These are phyloP conservation scores for Diadema setosum DNA, from an alignment of 35 echinoderm and acorn worm species.

Conservation along the genomic window DNA sequence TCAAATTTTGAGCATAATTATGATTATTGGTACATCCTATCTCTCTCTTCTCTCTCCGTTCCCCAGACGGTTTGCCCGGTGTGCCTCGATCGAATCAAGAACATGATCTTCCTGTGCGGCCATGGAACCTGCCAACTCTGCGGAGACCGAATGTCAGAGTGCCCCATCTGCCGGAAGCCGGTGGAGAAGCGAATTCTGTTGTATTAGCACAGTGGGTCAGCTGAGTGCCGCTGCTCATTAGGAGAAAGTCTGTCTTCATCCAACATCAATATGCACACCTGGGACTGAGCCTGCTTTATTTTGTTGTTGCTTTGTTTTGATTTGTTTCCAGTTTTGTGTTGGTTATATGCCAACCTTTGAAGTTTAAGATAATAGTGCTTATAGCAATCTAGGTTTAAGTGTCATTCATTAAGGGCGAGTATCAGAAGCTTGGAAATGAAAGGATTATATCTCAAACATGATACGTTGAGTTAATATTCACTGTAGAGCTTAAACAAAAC, in stretches of 20 bases:
- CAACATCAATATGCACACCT: neutral
- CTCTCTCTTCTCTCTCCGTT: neutral
- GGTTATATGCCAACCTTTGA: no score
- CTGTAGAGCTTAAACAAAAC: no score
- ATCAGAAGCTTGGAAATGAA: no score
- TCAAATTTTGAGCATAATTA: no score
- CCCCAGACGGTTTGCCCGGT: slow-evolving; percentile 94
- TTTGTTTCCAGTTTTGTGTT: no score
- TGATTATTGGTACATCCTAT: neutral
- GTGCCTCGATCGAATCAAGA: slow-evolving; percentile 96
- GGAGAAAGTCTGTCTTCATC: neutral
- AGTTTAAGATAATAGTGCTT: no score
- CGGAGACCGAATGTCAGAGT: slow-evolving; percentile 98
- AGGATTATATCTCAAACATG: no score
- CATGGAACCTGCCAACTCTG: slow-evolving; percentile 97
- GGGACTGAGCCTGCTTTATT: neutral
- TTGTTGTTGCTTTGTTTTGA: neutral
- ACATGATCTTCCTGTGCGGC: slow-evolving; percentile 97
- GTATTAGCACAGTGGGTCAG: no score
- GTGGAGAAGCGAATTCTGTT: slow-evolving; percentile 92
- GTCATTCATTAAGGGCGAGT: no score
- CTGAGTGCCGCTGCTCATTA: neutral
- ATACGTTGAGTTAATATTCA: no score
- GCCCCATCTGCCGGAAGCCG: slow-evolving; percentile 93
- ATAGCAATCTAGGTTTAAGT: no score